These are phyloP conservation scores for Psococerastis gibbosa DNA, from an alignment of 2,888 invertebrate species.

Conservation along the genomic window DNA sequence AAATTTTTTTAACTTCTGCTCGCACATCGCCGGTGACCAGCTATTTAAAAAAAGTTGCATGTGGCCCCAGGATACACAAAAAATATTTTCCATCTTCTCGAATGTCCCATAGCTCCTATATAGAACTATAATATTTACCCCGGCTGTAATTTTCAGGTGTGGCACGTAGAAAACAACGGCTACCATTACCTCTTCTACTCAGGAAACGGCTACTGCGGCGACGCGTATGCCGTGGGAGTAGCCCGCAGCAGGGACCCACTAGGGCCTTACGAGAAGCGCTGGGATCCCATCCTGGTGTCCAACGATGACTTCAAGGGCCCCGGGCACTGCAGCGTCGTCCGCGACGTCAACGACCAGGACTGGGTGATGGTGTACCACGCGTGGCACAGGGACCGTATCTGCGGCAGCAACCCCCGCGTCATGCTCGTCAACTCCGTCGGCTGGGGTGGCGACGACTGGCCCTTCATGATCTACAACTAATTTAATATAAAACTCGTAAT, in stretches of 20 bases:
- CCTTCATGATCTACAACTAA: not conserved
- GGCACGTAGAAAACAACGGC: not conserved
- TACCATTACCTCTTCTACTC: constrained; percentile 3
- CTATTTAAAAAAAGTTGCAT: no score
- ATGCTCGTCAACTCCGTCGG: not conserved
- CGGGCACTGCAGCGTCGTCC: not conserved
- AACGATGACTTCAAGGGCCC: not conserved
- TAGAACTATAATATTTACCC: no score
- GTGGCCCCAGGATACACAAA: no score
- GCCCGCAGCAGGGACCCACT: not conserved
- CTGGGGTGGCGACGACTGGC: not conserved
- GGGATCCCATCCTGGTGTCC: not conserved
- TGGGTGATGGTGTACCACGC: constrained; percentile 2
- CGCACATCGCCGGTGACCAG: no score
- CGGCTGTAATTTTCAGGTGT: no score
- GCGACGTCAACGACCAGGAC: not conserved
- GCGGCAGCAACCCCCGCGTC: not conserved
- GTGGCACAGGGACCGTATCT: not conserved
- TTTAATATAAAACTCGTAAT: no score
- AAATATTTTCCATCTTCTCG: no score
- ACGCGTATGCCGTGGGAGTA: not conserved
- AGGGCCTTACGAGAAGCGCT: not conserved
- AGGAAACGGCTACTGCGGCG: not conserved
- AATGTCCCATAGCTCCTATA: no score
- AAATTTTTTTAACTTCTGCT: no score